Evolutionary conservation across 1,140 invertebrate genomes (phyloP).

Genomic region (Cyclina sinensis): DNA sequence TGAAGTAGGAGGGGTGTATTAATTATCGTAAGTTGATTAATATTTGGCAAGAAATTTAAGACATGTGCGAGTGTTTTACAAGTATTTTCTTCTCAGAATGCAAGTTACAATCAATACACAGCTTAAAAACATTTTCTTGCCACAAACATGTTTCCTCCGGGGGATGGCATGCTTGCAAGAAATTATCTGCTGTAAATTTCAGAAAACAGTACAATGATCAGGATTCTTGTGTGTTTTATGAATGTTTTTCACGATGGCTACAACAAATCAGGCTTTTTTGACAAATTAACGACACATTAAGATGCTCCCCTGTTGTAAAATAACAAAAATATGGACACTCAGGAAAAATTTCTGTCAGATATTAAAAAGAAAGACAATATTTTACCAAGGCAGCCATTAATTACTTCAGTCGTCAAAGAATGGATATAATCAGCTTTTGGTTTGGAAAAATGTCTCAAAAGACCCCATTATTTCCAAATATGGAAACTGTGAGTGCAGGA

Average conservation of each 20-base stretch:
- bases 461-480: too few relatives aligned
- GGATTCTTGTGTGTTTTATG: not conserved
- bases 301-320: not conserved
- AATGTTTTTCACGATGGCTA: not conserved
- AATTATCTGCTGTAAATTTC: not conserved
- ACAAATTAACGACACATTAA: not conserved
- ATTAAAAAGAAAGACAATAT: too few relatives aligned
- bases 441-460: too few relatives aligned
- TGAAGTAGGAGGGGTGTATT: too few relatives aligned
- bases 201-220: not conserved
- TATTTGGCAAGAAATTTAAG: not conserved
- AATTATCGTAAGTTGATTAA: not conserved
- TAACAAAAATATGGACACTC: not conserved
- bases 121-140: not conserved
- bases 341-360: not conserved
- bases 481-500: too few relatives aligned
- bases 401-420: too few relatives aligned
- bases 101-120: not conserved
- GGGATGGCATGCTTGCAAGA: not conserved
- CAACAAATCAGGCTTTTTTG: not conserved
- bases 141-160: not conserved
- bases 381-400: too few relatives aligned
- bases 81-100: not conserved
- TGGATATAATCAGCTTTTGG: too few relatives aligned
- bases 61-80: constrained; percentile 9